These are phyloP conservation scores for Calyptommatus sinebrachiatus DNA, from an alignment of 2,113 vertebrate genomes.

Conservation along the genomic window DNA sequence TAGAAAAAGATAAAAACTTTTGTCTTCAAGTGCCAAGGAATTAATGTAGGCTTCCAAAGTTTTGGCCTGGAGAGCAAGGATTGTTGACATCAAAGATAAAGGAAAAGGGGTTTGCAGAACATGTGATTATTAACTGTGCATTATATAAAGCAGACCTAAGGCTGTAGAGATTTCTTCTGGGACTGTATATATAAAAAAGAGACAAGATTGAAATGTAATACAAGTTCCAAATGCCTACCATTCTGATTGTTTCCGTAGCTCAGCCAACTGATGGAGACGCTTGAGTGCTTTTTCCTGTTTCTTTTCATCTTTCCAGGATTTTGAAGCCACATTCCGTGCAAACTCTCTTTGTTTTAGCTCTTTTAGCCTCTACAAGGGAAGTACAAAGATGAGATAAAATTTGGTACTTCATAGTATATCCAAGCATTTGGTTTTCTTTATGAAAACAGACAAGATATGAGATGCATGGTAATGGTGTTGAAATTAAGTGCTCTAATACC, in stretches of 20 bases:
- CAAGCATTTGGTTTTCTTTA: not conserved
- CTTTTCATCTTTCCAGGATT: constrained; percentile 98
- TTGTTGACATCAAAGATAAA: constrained; percentile 21
- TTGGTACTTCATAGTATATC: not conserved
- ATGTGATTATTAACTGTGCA: not conserved
- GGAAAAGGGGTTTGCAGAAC: constrained; percentile 21
- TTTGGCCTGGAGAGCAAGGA: constrained; percentile 42
- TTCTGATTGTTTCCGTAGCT: constrained; percentile 86
- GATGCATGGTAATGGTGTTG: not conserved
- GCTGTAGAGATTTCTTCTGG: constrained; percentile 35
- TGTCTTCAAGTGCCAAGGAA: constrained; percentile 37
- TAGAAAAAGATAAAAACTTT: constrained; percentile 15
- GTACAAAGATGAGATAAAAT: constrained; percentile 14
- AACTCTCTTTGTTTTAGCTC: constrained; percentile 98
- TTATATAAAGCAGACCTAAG: constrained; percentile 22
- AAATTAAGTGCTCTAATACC: not conserved
- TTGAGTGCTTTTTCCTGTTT: constrained; percentile 96
- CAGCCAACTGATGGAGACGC: constrained; percentile 90
- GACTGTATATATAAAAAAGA: not conserved
- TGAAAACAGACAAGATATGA: not conserved
- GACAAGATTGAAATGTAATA: constrained; percentile 13
- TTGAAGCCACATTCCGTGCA: constrained; percentile 95
- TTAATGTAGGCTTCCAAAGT: constrained; percentile 47
- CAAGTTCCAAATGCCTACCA: constrained; percentile 72
- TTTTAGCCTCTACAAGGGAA: constrained; percentile 85